phyloP scores from a whole-genome alignment of 2,888 invertebrate species.

The Drosophila prostipennis region DNA sequence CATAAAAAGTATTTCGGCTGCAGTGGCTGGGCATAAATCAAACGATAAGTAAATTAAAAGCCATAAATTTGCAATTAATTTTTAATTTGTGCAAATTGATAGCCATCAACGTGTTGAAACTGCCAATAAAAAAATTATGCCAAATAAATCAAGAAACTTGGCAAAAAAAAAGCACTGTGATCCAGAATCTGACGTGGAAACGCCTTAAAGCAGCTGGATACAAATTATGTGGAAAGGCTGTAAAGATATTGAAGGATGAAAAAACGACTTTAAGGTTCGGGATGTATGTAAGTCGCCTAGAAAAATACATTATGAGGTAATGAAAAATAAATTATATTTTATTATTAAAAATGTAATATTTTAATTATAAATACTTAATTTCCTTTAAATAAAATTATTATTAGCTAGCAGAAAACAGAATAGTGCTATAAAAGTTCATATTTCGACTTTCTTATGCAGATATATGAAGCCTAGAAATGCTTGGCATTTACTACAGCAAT shows the following conservation, averaged over 20 bases:
- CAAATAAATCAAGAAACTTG: conserved; percentile 61
- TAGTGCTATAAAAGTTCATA: not conserved
- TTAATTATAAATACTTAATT: no score
- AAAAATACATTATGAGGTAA: not conserved
- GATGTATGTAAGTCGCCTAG: no score
- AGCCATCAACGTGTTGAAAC: conserved; percentile 64
- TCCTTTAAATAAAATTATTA: no score
- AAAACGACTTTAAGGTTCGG: not conserved
- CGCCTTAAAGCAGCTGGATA: conserved; percentile 25
- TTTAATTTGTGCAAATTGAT: conserved; percentile 80
- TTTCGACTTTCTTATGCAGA: not conserved
- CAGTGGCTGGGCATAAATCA: conserved; percentile 71
- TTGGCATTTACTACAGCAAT: conserved; percentile 11
- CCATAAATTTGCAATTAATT: conserved; percentile 82
- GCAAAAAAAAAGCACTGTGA: conserved; percentile 10
- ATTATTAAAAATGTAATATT: no score
- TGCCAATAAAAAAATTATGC: conserved; percentile 57
- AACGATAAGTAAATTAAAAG: conserved; percentile 79
- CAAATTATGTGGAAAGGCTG: conserved; percentile 8
- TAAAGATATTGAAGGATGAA: conserved; percentile 1
- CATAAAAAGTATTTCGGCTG: conserved; percentile 33
- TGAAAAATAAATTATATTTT: no score
- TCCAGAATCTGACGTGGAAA: conserved; percentile 30
- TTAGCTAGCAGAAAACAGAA: no score
- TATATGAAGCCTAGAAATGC: not conserved